phyloP scores from a whole-genome alignment of 2,797 vertebrate species.

The Myotis findleyi region DNA sequence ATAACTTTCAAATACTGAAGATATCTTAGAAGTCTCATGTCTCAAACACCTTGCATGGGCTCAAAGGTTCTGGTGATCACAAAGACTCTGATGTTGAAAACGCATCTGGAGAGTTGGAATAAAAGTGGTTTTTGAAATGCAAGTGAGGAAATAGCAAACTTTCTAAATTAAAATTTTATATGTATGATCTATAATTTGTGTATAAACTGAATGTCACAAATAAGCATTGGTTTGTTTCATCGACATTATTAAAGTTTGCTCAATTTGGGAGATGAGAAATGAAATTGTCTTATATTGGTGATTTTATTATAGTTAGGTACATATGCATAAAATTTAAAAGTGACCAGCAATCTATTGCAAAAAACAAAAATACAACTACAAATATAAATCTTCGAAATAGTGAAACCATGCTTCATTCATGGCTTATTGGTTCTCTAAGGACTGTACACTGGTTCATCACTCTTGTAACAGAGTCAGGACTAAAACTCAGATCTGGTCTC shows the following conservation, averaged over 20 bases:
- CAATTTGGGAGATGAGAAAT: not conserved
- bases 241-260: not conserved
- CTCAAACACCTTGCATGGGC: not conserved
- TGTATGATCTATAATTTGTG: not conserved
- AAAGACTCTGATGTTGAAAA: not conserved
- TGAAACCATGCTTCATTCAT: not conserved
- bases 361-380: not conserved
- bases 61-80: not conserved
- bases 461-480: not conserved
- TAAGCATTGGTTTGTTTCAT: constrained; percentile 10
- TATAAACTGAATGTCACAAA: not conserved
- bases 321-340: not conserved
- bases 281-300: not conserved
- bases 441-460: not conserved
- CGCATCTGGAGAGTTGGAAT: not conserved
- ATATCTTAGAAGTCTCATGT: not conserved
- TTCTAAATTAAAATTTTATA: constrained; percentile 31
- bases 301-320: not conserved
- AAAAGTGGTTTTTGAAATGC: constrained; percentile 28
- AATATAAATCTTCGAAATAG: not conserved
- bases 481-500: not conserved
- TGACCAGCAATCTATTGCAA: not conserved
- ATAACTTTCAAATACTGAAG: not conserved
- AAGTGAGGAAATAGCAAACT: not conserved
- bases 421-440: not conserved